A percentile compares a stretch with the other conserved stretches of the same genome.
phyloP scores from a whole-genome alignment of 2,797 vertebrate species.

The Xiphophorus birchmanni region DNA sequence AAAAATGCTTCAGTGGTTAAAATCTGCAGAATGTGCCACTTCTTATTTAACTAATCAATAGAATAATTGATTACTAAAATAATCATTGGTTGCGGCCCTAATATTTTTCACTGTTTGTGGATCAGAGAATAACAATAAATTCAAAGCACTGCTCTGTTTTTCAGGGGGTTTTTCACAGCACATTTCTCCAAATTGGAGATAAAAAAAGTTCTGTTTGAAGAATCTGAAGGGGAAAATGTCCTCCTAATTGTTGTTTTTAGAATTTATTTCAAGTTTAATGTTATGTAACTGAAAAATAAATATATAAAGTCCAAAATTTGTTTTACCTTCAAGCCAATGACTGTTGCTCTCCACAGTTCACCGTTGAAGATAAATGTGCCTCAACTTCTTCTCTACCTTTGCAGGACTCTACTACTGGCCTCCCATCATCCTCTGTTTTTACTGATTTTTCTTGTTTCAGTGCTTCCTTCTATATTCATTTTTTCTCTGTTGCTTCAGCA shows the following conservation, averaged over 20 bases:
- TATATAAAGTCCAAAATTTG: neutral
- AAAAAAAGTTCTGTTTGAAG: neutral
- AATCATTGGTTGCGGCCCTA: too few relatives aligned
- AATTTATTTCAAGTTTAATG: neutral
- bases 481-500: conserved; percentile 17
- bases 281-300: neutral
- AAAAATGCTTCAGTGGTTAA: too few relatives aligned
- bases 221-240: neutral
- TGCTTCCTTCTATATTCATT: conserved; percentile 29
- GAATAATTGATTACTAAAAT: too few relatives aligned
- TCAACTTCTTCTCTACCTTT: conserved; percentile 25
- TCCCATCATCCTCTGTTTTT: conserved; percentile 34
- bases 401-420: conserved; percentile 39
- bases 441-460: conserved; percentile 38
- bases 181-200: neutral
- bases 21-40: too few relatives aligned
- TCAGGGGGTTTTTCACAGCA: neutral
- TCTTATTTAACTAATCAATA: too few relatives aligned
- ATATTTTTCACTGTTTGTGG: neutral
- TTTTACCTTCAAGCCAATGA: neutral
- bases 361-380: conserved; percentile 24
- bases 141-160: neutral
- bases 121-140: neutral
- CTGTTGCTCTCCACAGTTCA: conserved; percentile 22
- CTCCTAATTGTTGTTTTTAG: neutral